phyloP scores from a whole-genome alignment of 2,113 vertebrate genomes.

The Colius striatus region DNA sequence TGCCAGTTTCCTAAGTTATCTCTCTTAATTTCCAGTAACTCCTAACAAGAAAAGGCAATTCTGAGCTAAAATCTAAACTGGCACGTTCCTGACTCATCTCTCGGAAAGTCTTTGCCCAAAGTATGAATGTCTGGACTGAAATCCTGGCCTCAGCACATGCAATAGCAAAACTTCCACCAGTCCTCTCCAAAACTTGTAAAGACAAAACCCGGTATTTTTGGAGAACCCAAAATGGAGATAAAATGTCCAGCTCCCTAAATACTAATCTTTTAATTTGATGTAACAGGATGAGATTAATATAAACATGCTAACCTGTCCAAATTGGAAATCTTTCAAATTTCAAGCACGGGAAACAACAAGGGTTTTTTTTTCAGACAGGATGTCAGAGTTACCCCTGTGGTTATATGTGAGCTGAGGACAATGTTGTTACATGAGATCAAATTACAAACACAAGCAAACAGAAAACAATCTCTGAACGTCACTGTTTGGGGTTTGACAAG shows the following conservation, averaged over 20 bases:
- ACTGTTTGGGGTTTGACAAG: background rate
- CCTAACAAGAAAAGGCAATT: background rate
- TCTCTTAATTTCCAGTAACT: background rate
- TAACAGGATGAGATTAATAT: constrained; percentile 61
- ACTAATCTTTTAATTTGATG: background rate
- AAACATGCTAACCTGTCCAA: constrained; percentile 58
- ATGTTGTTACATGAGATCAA: constrained; percentile 38
- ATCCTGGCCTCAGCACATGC: background rate
- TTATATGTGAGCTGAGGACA: constrained; percentile 63
- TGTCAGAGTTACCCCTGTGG: constrained; percentile 45
- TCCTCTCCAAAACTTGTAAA: background rate
- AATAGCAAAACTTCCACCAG: background rate
- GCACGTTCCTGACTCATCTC: background rate
- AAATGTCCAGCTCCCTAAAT: background rate
- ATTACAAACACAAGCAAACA: constrained; percentile 66
- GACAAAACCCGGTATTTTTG: background rate
- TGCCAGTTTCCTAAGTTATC: background rate
- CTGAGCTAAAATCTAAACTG: background rate
- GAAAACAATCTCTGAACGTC: constrained; percentile 51
- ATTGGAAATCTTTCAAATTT: constrained; percentile 60
- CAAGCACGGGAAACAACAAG: constrained; percentile 66
- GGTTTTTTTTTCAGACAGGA: constrained; percentile 42
- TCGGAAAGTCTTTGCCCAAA: background rate
- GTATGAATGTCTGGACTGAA: background rate
- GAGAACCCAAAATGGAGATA: background rate